Evolutionary conservation across 2,113 vertebrate genomes (phyloP), one percentile per base, ranked within the genome.

Genomic region (Pelvicachromis taeniatus): DNA sequence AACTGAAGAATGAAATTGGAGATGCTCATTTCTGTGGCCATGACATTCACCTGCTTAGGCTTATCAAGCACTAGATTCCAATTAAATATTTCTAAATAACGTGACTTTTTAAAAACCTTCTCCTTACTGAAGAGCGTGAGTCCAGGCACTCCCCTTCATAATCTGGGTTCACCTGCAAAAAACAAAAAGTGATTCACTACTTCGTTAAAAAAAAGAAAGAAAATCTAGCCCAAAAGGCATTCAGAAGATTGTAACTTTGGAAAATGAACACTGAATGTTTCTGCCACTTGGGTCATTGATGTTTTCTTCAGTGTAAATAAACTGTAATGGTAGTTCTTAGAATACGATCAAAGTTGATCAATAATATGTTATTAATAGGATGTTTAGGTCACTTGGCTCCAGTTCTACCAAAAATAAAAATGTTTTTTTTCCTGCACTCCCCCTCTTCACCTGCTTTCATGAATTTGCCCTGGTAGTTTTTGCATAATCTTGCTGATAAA

Each of bases 131-230:
- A 85, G 97, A 97, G 93, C 97, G 97, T 89, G 95, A 97, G 93
- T 98, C 97, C 93, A 97, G 95, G 93, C 97, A 97, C 93, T 97
- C 98, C 94, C 99, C 98, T 95, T 98, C 97, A 97, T 98, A 99
- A 89, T 99, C 98, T 95, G 97, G 97, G 96, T 99, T 99, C 95
- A 97, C 97, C 98, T 99, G 96, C 94, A 96, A 94, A 65, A 82
- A 70, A 90, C 7, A 80, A 90, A 58, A 61, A 68, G 33, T 17
- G n/a, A n/a, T 59, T 83, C 31, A 78, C 4, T 19, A n/a, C 21
- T 4, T 23, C 0, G 2, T 52, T 38, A 3, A 50, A 38, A 33
- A 23, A 63, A 40, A 56, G 0, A 23, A 26, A 26, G 2, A 26
- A 2, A 19, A 38, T 50, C 8, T 6, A 17, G 52, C 48, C 14